A percentile compares a stretch with the other conserved stretches of the same genome.
Conservation (phyloP, 2,888 invertebrate species). For the Dilophus febrilis region DNA sequence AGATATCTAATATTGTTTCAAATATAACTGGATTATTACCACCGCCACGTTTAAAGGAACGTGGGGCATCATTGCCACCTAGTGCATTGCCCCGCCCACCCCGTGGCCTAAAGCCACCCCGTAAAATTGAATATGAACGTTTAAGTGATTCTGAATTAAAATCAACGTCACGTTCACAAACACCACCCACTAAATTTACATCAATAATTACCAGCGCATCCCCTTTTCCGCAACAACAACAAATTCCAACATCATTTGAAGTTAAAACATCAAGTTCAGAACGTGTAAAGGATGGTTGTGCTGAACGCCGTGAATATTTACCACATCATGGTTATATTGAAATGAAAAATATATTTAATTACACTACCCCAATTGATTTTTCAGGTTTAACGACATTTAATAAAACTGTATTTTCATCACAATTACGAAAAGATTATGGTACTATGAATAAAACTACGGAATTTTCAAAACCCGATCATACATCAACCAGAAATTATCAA, state of each 20-base stretch:
- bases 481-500: conserved; percentile 14
- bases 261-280: conserved; percentile 12
- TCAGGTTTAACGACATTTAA: conserved; percentile 1
- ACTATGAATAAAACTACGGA: conserved; percentile 10
- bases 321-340: conserved; percentile 8
- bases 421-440: conserved; percentile 12
- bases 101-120: conserved; percentile 11
- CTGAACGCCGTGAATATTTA: conserved; percentile 8
- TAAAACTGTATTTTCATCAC: conserved; percentile 8
- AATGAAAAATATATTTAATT: conserved; percentile 4
- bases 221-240: conserved; percentile 7
- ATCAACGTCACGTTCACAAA: conserved; percentile 9
- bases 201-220: too few relatives aligned
- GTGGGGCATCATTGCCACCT: conserved; percentile 14
- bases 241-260: conserved; percentile 9
- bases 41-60: conserved; percentile 9
- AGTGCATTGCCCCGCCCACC: conserved; percentile 14
- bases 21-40: conserved; percentile 4
- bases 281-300: conserved; percentile 7
- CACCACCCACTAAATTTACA: conserved; percentile 13
- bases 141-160: conserved; percentile 13
- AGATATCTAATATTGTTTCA: conserved; percentile 8
- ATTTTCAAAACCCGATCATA: conserved; percentile 11
- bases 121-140: conserved; percentile 15
- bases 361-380: conserved; percentile 9